Evolutionary conservation across 2,888 invertebrate species (phyloP).

Genomic region (Eristalis tenax): DNA sequence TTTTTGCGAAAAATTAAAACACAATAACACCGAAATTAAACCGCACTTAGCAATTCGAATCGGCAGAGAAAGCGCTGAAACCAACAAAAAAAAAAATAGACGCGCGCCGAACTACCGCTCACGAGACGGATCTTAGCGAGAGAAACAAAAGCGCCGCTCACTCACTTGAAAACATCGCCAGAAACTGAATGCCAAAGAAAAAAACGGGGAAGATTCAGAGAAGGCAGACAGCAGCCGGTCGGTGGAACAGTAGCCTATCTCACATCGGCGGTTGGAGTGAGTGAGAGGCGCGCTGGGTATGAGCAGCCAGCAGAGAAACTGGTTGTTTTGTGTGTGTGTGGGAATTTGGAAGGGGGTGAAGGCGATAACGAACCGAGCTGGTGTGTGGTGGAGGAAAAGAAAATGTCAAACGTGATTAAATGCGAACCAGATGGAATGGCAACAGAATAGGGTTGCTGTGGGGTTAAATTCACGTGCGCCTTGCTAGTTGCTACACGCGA

Average conservation of each 20-base stretch:
- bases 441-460: neutral
- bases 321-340: neutral
- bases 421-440: conserved; percentile 19
- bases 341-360: neutral
- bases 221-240: conserved; percentile 24
- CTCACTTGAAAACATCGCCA: conserved; percentile 52
- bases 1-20: neutral
- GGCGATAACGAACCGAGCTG: neutral
- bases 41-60: neutral
- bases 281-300: neutral
- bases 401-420: conserved; percentile 29
- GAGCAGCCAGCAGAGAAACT: neutral
- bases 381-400: conserved; percentile 5
- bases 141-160: conserved; percentile 30
- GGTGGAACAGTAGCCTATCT: neutral
- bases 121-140: conserved; percentile 29
- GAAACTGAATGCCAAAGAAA: conserved; percentile 39
- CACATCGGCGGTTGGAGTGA: neutral
- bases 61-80: conserved; percentile 3
- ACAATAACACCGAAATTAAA: neutral
- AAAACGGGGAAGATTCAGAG: conserved; percentile 38
- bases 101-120: conserved; percentile 36
- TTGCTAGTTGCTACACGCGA: no score
- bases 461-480: neutral
- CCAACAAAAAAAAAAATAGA: neutral